Conservation (phyloP, 2,888 invertebrate genomes). For the Rhagonycha fulva region DNA sequence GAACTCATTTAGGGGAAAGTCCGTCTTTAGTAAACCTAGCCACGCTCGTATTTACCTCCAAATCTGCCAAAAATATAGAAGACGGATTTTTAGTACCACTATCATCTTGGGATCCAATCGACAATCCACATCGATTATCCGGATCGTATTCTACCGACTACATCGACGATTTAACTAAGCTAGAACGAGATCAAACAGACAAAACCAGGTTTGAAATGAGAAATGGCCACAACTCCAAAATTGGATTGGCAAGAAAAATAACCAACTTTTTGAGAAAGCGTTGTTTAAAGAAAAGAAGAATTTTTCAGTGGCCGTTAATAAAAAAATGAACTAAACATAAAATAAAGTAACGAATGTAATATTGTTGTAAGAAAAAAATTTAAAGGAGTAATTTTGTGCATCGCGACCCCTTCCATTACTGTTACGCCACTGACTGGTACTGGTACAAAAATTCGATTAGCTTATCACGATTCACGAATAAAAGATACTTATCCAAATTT, state of each 20-base stretch:
- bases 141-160: slow-evolving; percentile 12
- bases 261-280: slow-evolving; percentile 45
- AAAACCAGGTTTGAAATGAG: too few species aligned
- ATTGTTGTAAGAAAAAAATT: not conserved
- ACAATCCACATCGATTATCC: slow-evolving; percentile 40
- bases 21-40: slow-evolving; percentile 64
- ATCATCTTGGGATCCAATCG: slow-evolving; percentile 61
- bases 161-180: not conserved
- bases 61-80: slow-evolving; percentile 48
- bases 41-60: slow-evolving; percentile 51
- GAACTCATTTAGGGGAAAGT: slow-evolving; percentile 61
- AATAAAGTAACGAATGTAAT: not conserved
- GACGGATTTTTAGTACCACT: slow-evolving; percentile 61
- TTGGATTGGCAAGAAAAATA: slow-evolving; percentile 45
- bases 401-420: not conserved
- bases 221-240: slow-evolving; percentile 1
- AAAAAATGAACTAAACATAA: not conserved
- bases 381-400: not conserved
- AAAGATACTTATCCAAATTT: not conserved
- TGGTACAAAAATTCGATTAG: not conserved
- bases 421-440: slow-evolving; percentile 10
- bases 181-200: not conserved
- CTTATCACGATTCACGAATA: not conserved
- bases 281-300: slow-evolving; percentile 30
- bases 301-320: not conserved